Evolutionary conservation across 2,113 vertebrate genomes (phyloP).

Genomic region (Podarcis raffonei): DNA sequence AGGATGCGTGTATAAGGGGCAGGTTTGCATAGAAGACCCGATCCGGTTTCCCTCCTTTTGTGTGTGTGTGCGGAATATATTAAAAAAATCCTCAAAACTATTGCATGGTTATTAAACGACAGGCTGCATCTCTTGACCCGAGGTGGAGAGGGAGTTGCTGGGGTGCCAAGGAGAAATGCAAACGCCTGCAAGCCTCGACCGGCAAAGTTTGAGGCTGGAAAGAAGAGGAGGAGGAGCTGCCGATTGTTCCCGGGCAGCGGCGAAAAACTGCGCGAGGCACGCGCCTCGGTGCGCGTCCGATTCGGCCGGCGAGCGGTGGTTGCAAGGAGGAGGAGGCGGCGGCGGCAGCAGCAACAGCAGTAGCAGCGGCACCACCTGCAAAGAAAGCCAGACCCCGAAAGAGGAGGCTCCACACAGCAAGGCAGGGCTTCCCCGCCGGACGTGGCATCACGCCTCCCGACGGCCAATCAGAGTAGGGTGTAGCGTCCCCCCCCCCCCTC

Average conservation of each 20-base stretch:
- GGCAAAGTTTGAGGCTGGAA: not conserved
- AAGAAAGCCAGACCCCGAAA: constrained; percentile 36
- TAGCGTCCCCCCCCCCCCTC: too few relatives aligned
- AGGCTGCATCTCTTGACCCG: not conserved
- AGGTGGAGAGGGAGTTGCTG: not conserved
- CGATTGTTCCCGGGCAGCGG: not conserved
- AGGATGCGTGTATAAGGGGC: not conserved
- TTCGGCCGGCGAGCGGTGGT: not conserved
- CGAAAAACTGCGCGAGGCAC: too few relatives aligned
- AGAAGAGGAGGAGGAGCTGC: not conserved
- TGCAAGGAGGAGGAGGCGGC: constrained; percentile 21
- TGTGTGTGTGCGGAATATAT: not conserved
- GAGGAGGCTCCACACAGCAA: constrained; percentile 31
- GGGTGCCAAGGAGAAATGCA: not conserved
- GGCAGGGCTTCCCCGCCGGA: constrained; percentile 76
- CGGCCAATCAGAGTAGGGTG: constrained; percentile 57
- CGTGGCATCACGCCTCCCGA: constrained; percentile 66
- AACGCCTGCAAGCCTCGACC: not conserved
- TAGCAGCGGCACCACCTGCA: constrained; percentile 62
- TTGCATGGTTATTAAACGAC: not conserved
- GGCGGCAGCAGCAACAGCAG: constrained; percentile 37
- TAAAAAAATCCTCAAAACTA: not conserved
- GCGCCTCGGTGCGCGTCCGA: not conserved
- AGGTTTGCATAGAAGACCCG: not conserved
- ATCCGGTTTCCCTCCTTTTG: not conserved